Base-by-base conservation (phyloP, 1,140 invertebrate genomes). In the Sarcophaga peregrina region DNA sequence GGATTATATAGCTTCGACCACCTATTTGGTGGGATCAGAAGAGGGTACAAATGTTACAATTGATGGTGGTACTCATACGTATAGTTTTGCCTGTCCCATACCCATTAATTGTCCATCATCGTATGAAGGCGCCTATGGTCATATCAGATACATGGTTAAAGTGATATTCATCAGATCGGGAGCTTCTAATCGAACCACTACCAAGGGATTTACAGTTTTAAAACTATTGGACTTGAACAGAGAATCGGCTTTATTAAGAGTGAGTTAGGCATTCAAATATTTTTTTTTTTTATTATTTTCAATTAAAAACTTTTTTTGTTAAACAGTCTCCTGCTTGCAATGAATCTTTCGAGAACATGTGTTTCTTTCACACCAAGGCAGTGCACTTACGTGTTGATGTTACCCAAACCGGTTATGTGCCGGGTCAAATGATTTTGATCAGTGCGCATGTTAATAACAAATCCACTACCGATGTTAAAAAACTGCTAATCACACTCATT, bases 71-170 rank as follows among this genome's bases (percentile, higher is more conserved):
- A 91, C 91, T 45, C 92, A 94, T 84, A 90, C 87, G 46, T 94
- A 93, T 86, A 92, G 91, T 6, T 94, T 94, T 85, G 91, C 89
- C n/a, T 93, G 91, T 83, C 89, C 90, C 45, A 87, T 94, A 81
- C 94, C 94, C 47, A 86, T 87, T 20, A 91, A 91, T 83, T 90
- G 94, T 46, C 89, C 89, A 1, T 89, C 89, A n/a, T 90, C 89
- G 8, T 90, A 86, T 58, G 87, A 89, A 81, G 89, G 89, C 0
- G 84, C 85, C n/a, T 89, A 82, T n/a, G 89, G 89, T 5, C 88
- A 90, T 25, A 90, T 90, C 73, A 86, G 89, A 8, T 90, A 90
- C 50, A 74, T 89, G 82, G 88, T 86, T 52, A 90, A 88, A 82
- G 88, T 86, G 5, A 82, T 81, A 2, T 87, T 90, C 45, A 84